phyloP scores from a whole-genome alignment of 2,113 vertebrate species.

The Bos javanicus region DNA sequence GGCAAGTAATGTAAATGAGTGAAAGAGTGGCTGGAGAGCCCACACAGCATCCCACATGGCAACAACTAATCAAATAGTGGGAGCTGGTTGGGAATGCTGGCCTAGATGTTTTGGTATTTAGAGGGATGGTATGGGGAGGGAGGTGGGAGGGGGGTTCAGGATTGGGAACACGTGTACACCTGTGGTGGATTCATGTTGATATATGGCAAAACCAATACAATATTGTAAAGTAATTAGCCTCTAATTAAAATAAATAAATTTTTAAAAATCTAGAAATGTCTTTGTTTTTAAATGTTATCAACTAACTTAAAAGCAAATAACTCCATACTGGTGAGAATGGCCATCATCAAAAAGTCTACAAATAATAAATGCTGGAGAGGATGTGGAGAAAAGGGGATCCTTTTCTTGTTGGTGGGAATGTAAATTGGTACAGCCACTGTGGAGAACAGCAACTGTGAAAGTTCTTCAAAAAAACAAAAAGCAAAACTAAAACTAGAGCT shows the following conservation, averaged over 20 bases:
- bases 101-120: not conserved
- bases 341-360: not conserved
- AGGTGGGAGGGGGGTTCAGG: too few relatives aligned
- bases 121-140: too few relatives aligned
- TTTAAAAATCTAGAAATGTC: not conserved
- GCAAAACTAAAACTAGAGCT: not conserved
- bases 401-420: not conserved
- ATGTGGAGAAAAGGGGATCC: not conserved
- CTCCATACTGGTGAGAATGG: not conserved
- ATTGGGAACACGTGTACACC: too few relatives aligned
- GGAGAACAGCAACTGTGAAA: not conserved
- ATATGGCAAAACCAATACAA: too few relatives aligned
- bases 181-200: too few relatives aligned
- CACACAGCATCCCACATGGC: not conserved
- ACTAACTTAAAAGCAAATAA: not conserved
- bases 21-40: not conserved
- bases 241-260: too few relatives aligned
- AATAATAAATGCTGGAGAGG: not conserved
- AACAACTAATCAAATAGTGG: too few relatives aligned
- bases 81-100: not conserved
- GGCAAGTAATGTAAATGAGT: not conserved
- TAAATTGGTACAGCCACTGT: not conserved
- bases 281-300: not conserved
- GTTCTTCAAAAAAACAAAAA: not conserved
- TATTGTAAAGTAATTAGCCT: too few relatives aligned